A percentile compares a stretch with the other conserved stretches of the same genome.
Conservation (phyloP, 2,888 invertebrate species). For the Panorpa germanica region DNA sequence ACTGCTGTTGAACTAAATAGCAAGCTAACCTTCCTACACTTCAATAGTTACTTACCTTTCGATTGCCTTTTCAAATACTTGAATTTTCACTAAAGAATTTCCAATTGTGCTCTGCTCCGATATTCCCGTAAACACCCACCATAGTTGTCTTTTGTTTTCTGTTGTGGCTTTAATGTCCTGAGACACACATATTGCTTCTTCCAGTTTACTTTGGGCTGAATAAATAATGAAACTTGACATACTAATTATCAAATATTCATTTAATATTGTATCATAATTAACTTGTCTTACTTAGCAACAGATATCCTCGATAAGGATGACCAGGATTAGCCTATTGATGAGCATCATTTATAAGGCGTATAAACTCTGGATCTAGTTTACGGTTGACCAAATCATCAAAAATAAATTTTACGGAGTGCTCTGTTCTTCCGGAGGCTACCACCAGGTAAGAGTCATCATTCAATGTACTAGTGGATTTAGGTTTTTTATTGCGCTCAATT, state of each 20-base stretch:
- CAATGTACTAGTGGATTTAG: conserved; percentile 32
- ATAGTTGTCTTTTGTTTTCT: conserved; percentile 48
- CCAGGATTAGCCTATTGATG: conserved; percentile 35
- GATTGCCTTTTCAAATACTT: conserved; percentile 53
- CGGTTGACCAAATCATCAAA: conserved; percentile 40
- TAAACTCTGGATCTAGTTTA: conserved; percentile 39
- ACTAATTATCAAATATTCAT: no score
- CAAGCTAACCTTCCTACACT: no score
- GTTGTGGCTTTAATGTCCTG: conserved; percentile 38
- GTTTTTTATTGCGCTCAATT: conserved; percentile 16
- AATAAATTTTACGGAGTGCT: conserved; percentile 47
- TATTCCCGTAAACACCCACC: conserved; percentile 83
- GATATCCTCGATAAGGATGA: conserved; percentile 61
- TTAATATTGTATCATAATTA: no score
- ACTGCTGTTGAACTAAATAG: no score
- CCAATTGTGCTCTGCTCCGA: conserved; percentile 81
- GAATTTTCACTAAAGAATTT: conserved; percentile 48
- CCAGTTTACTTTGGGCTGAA: no score
- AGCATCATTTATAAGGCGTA: conserved; percentile 37
- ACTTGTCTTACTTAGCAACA: no score
- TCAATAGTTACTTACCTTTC: no score
- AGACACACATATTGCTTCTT: conserved; percentile 20
- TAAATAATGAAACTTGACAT: no score
- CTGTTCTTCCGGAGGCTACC: conserved; percentile 62
- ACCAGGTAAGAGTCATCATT: conserved; percentile 50